Percentiles rank a stretch among this genome's conserved stretches.
phyloP scores from a whole-genome alignment of 2,113 vertebrate species.

The Bubalus kerabau region DNA sequence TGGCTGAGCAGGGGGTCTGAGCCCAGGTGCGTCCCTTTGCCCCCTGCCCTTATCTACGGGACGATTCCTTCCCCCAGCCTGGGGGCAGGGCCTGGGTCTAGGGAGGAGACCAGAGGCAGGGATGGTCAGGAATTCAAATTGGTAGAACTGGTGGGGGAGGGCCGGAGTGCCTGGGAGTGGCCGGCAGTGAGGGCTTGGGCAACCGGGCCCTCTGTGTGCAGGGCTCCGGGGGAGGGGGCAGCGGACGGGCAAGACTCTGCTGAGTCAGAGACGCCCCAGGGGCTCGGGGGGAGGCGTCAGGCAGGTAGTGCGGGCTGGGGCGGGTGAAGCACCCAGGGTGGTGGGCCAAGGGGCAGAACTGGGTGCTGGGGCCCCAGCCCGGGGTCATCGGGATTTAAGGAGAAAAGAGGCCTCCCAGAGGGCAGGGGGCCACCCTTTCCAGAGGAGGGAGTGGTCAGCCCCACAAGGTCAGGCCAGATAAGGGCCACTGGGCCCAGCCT shows the following conservation, averaged over 20 bases:
- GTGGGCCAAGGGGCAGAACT: neutral
- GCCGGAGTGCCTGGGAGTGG: slow-evolving; percentile 37
- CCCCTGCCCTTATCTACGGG: slow-evolving; percentile 71
- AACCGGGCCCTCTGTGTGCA: neutral
- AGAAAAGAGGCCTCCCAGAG: slow-evolving; percentile 34
- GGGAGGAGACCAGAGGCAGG: slow-evolving; percentile 28
- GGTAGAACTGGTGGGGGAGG: neutral
- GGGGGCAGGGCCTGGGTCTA: slow-evolving; percentile 38
- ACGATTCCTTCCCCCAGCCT: slow-evolving; percentile 59
- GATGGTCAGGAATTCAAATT: slow-evolving; percentile 60
- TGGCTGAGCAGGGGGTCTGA: slow-evolving; percentile 12
- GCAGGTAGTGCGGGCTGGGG: neutral
- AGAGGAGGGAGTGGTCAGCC: slow-evolving; percentile 66
- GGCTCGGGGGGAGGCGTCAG: neutral
- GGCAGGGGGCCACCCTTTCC: slow-evolving; percentile 49
- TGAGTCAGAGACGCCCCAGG: slow-evolving; percentile 50
- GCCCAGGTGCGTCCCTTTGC: slow-evolving; percentile 20
- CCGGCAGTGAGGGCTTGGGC: slow-evolving; percentile 34
- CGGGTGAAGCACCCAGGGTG: neutral
- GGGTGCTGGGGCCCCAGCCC: neutral
- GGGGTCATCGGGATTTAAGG: neutral
- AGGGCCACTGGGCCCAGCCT: slow-evolving; percentile 28
- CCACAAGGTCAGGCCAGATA: slow-evolving; percentile 69
- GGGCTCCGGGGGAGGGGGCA: neutral
- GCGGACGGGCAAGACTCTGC: neutral